A percentile compares a stretch with the other conserved stretches of the same genome.
phyloP scores from a whole-genome alignment of 2,113 vertebrate genomes.

The Erinaceus europaeus region DNA sequence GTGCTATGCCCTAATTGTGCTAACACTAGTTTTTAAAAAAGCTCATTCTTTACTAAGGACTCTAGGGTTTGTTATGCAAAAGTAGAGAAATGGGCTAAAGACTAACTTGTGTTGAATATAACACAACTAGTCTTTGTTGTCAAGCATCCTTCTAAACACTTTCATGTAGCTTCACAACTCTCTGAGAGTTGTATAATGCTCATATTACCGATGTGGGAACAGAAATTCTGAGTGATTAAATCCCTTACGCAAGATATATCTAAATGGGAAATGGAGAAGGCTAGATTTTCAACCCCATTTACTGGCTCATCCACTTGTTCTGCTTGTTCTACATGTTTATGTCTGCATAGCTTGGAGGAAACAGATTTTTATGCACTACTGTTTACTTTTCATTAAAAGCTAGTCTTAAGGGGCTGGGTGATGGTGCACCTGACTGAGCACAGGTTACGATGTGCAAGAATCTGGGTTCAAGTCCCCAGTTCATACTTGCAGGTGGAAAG shows the following conservation, averaged over 20 bases:
- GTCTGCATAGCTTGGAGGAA: background rate
- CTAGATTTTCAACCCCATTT: background rate
- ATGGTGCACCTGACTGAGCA: too few relatives aligned
- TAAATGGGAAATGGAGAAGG: background rate
- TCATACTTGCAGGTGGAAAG: too few relatives aligned
- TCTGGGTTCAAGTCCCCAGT: too few relatives aligned
- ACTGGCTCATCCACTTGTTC: too few relatives aligned
- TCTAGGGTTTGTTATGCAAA: background rate
- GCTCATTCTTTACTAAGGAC: background rate
- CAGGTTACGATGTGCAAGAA: too few relatives aligned
- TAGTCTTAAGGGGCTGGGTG: too few relatives aligned
- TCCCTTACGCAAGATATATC: background rate
- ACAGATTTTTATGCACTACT: background rate
- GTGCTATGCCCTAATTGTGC: background rate
- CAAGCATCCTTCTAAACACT: background rate
- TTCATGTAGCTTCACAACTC: background rate
- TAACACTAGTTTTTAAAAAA: background rate
- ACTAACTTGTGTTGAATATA: background rate
- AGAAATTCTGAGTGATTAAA: background rate
- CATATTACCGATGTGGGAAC: constrained; percentile 3
- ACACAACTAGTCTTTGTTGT: background rate
- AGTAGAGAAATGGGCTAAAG: background rate
- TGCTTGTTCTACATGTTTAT: background rate
- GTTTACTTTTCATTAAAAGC: background rate
- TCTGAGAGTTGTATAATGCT: background rate